Evolutionary conservation across 2,797 vertebrate genomes (phyloP).

Genomic region (Rhyacichthys aspro): DNA sequence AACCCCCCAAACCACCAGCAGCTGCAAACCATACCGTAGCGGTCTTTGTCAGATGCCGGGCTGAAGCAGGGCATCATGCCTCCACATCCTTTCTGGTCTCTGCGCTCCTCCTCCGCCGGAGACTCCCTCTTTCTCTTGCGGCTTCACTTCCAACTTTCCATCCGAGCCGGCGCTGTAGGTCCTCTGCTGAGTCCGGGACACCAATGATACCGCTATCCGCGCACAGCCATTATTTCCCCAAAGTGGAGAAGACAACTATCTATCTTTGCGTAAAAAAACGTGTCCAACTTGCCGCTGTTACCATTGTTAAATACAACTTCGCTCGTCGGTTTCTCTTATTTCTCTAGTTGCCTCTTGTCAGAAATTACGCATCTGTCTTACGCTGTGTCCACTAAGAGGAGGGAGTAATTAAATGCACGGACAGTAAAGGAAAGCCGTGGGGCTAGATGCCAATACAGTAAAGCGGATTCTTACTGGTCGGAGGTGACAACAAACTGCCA

Average conservation of each 20-base stretch:
- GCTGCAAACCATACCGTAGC: conserved; percentile 31
- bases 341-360: conserved; percentile 10
- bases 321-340: conserved; percentile 16
- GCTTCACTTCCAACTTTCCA: conserved; percentile 62
- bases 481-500: conserved; percentile 71
- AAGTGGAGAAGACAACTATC: conserved; percentile 42
- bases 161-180: conserved; percentile 24
- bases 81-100: conserved; percentile 34
- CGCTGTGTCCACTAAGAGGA: not conserved
- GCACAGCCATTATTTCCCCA: conserved; percentile 36
- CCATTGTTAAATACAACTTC: conserved; percentile 50
- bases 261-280: conserved; percentile 20
- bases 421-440: conserved; percentile 2
- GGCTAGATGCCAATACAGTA: conserved; percentile 15
- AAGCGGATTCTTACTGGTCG: conserved; percentile 43
- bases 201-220: conserved; percentile 12
- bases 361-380: not conserved
- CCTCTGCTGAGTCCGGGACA: conserved; percentile 15
- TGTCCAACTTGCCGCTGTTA: conserved; percentile 46
- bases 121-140: conserved; percentile 48
- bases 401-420: conserved; percentile 1
- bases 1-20: conserved; percentile 6
- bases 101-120: conserved; percentile 44
- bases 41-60: conserved; percentile 34
- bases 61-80: conserved; percentile 36